A percentile compares a stretch with the other conserved stretches of the same genome.
Evolutionary conservation across 2,113 vertebrate genomes (phyloP).

Genomic region (Eonycteris spelaea): DNA sequence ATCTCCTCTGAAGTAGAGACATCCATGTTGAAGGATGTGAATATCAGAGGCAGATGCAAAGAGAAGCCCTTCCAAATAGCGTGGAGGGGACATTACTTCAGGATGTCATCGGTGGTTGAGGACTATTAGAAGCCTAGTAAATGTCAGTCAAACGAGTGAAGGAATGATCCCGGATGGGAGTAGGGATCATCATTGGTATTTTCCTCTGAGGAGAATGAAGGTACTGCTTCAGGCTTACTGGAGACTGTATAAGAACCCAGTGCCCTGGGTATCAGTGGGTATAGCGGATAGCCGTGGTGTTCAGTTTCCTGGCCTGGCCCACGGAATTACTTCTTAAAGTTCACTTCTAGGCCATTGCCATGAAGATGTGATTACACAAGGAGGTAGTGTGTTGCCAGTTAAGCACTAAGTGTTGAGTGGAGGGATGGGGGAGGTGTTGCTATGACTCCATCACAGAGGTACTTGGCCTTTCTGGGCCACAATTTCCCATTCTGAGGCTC

Average conservation of each 20-base stretch:
- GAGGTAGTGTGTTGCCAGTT: background rate
- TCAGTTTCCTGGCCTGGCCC: background rate
- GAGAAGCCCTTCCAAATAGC: background rate
- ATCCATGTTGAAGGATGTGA: background rate
- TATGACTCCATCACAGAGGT: background rate
- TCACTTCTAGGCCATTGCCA: background rate
- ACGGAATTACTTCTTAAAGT: background rate
- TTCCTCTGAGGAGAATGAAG: background rate
- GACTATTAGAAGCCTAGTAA: background rate
- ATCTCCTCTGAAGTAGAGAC: background rate
- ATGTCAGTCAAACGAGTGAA: background rate
- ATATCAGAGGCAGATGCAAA: background rate
- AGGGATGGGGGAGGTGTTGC: background rate
- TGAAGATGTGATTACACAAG: background rate
- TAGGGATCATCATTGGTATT: background rate
- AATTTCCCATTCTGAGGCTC: background rate
- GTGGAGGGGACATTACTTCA: background rate
- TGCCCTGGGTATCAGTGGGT: background rate
- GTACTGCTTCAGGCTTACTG: background rate
- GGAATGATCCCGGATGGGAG: background rate
- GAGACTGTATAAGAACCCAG: background rate
- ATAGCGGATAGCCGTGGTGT: fast-evolving
- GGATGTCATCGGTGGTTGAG: too few species aligned
- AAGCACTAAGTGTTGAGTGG: background rate
- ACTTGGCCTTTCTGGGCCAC: background rate